Percentiles rank a stretch among this genome's conserved stretches.
These are phyloP conservation scores for rabbit (Oryctolagus cuniculus) DNA, from an alignment of 2,113 vertebrate genomes.

Conservation along the genomic window mOryCun1.1 NC_091449.1:47243501-47244000, in stretches of 20 bases:
- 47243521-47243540: background rate
- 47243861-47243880: background rate
- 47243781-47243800: background rate
- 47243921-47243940: background rate
- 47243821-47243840: background rate
- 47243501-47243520: background rate
- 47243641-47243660: background rate
- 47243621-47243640: slow-evolving; percentile 15
- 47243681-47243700: background rate
- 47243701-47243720: background rate
- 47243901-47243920: slow-evolving; percentile 6
- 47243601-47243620: background rate
- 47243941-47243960: background rate
- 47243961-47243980: background rate
- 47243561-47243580: background rate
- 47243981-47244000: slow-evolving; percentile 48
- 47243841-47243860: background rate
- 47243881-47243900: background rate
- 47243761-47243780: background rate
- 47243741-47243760: background rate
- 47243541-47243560: background rate
- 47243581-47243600: background rate
- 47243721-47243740: background rate
- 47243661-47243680: background rate
- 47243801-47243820: background rate